Evolutionary conservation across 2,113 vertebrate species (phyloP).

Genomic region (Thomomys bottae): DNA sequence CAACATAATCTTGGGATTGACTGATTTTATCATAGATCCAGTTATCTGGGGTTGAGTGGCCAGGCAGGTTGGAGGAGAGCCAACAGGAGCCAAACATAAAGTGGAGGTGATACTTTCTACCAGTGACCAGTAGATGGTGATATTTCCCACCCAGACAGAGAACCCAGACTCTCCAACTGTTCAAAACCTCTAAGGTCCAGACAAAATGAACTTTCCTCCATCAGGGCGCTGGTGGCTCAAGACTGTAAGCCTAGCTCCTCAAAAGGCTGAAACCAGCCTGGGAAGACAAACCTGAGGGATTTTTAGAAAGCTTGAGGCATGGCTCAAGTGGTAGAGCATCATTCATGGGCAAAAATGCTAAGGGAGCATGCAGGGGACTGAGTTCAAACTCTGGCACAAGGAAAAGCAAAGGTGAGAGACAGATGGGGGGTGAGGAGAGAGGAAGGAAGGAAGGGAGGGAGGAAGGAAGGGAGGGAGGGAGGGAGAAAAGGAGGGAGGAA

Average conservation of each 20-base stretch:
- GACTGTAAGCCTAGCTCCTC: too few species aligned
- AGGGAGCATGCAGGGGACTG: too few species aligned
- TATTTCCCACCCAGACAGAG: slow-evolving; percentile 43
- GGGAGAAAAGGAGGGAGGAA: too few species aligned
- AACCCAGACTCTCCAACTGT: neutral
- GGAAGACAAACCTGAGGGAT: too few species aligned
- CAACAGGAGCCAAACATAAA: neutral
- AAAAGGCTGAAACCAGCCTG: too few species aligned
- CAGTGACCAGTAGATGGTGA: slow-evolving; percentile 62
- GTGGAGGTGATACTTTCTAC: neutral
- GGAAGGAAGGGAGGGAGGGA: too few species aligned
- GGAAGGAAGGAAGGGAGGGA: too few species aligned
- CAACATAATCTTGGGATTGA: neutral
- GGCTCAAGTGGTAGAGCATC: too few species aligned
- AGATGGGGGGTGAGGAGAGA: too few species aligned
- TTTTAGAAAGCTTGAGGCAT: neutral
- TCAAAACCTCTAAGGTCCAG: neutral
- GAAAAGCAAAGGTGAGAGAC: too few species aligned
- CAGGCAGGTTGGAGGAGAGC: neutral
- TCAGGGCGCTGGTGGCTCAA: neutral
- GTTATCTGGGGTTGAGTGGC: neutral
- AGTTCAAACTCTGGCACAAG: too few species aligned
- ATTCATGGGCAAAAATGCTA: too few species aligned
- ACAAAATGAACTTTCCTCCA: slow-evolving; percentile 14
- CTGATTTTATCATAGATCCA: neutral